These are phyloP conservation scores for Danaus melanippus DNA, from an alignment of 1,140 invertebrate genomes.

Conservation along the genomic window DNA sequence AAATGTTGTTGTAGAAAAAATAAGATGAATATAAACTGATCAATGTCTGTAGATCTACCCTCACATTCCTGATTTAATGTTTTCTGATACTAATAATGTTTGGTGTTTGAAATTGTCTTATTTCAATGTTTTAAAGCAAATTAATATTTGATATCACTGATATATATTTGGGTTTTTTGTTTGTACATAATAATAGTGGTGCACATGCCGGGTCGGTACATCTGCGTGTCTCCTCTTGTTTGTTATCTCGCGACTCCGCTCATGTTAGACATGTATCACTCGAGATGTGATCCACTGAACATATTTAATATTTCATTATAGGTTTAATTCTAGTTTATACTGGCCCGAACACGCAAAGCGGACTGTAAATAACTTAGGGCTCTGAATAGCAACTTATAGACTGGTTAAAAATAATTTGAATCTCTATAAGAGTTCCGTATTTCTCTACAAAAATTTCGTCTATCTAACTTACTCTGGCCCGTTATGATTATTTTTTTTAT, in stretches of 20 bases:
- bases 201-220: no score
- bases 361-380: constrained; percentile 48
- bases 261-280: no score
- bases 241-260: no score
- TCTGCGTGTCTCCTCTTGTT: no score
- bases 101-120: constrained; percentile 10
- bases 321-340: constrained; percentile 21
- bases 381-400: constrained; percentile 53
- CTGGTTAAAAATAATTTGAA: constrained; percentile 55
- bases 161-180: neutral
- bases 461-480: no score
- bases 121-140: constrained; percentile 8
- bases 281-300: no score
- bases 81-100: constrained; percentile 6
- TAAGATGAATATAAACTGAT: constrained; percentile 6
- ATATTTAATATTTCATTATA: constrained; percentile 6
- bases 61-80: constrained; percentile 31
- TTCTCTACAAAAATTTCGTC: neutral
- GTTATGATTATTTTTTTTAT: no score
- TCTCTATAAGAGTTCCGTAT: constrained; percentile 52
- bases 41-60: constrained; percentile 15
- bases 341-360: constrained; percentile 49
- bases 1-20: constrained; percentile 1
- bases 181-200: no score
- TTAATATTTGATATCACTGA: constrained; percentile 1